Evolutionary conservation across 2,888 invertebrate species (phyloP), one percentile per base, ranked within the genome.

Genomic region (Leptinotarsa haldemani): DNA sequence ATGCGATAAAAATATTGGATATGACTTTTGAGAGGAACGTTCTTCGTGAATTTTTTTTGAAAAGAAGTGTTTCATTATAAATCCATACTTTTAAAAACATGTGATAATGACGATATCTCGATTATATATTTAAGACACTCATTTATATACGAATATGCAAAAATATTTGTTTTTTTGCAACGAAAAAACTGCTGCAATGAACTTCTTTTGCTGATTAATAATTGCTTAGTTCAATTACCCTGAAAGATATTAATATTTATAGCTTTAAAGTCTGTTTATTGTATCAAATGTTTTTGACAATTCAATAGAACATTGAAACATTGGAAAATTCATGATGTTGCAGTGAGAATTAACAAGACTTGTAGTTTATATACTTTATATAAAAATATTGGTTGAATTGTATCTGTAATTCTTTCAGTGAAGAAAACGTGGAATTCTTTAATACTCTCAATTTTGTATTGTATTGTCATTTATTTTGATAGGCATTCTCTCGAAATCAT

Each of bases 81-180:
- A 77, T 77, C 75, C n/a, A 22, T 22, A 47, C 53, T 74, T 66
- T 74, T 70, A 52, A 50, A 69, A 74, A 74, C 58, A 70, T 71
- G 70, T 65, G 65, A 71, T 75, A 79, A 83, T 82, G 83, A 86
- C 84, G 83, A 85, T 85, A 86, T 86, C 85, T 85, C 82, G 79
- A 76, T 79, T 73, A 79, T 82, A 83, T 79, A 80, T 80, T 81
- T 82, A 76, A 68, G 74, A 76, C 76, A 83, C 80, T 69, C 82
- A 71, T 83, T 81, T 82, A 81, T 82, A 63, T 63, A 67, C 82
- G 79, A 74, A 78, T 75, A 77, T 85, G 85, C 85, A 85, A 85
- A 85, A 83, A 78, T 78, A 74, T 79, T 84, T 80, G 73, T 80
- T 85, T 81, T 82, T 82, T 85, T 84, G 85, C 86, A 86, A 86